Evolutionary conservation across 2,113 vertebrate species (phyloP).

Genomic region (Alosa alosa): DNA sequence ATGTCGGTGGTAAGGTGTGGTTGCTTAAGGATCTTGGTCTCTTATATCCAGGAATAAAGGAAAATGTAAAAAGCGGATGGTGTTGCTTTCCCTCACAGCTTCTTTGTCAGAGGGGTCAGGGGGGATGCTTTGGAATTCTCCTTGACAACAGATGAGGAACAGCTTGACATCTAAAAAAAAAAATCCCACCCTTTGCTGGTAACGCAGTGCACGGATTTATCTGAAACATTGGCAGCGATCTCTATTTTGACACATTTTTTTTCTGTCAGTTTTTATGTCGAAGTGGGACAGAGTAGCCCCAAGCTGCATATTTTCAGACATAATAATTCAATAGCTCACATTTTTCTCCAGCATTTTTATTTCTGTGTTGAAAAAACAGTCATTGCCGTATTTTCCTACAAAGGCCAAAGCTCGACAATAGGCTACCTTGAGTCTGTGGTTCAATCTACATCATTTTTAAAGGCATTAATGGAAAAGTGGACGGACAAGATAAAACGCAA

Average conservation of each 20-base stretch:
- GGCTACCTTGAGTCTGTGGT: neutral
- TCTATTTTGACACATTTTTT: neutral
- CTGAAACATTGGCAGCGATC: neutral
- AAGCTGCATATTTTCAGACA: neutral
- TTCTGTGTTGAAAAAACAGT: neutral
- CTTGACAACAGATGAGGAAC: constrained; percentile 32
- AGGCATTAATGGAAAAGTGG: constrained; percentile 18
- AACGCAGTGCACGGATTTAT: neutral
- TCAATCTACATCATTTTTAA: neutral
- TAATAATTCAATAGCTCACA: neutral
- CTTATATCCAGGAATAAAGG: neutral
- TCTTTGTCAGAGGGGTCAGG: constrained; percentile 12
- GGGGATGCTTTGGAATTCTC: constrained; percentile 31
- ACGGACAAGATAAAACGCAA: constrained; percentile 15
- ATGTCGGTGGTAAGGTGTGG: neutral
- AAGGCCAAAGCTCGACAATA: neutral
- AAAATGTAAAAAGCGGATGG: neutral
- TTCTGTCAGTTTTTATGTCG: neutral
- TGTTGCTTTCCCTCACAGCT: neutral
- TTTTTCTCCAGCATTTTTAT: neutral
- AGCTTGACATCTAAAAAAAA: constrained; percentile 39
- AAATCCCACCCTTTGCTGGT: constrained; percentile 20
- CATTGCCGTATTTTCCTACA: neutral
- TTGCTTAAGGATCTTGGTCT: neutral
- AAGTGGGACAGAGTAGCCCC: neutral